Conservation (phyloP, 2,113 vertebrate genomes). For the Pseudorasbora parva region DNA sequence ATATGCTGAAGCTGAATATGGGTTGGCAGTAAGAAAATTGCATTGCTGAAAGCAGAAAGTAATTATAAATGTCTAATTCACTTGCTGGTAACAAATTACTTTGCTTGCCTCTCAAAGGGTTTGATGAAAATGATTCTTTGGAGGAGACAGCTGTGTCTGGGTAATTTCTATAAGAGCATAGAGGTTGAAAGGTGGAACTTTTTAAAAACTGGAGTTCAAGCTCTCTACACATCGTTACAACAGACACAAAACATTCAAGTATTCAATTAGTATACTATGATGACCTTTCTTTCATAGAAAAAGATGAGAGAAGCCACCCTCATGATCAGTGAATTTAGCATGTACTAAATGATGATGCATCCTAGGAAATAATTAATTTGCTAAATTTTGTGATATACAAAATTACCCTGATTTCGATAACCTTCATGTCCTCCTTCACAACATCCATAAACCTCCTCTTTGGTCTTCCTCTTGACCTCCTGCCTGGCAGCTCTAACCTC, state of each 20-base stretch:
- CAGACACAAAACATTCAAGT: not conserved
- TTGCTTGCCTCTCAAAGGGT: conserved; percentile 7
- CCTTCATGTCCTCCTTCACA: no score
- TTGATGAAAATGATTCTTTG: not conserved
- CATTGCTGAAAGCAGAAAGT: not conserved
- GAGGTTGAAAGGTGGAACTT: not conserved
- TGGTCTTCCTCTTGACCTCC: no score
- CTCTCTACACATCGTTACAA: not conserved
- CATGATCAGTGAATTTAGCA: no score
- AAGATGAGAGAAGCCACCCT: no score
- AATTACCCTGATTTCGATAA: no score
- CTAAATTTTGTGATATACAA: no score
- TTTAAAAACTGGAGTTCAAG: not conserved
- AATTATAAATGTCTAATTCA: conserved; percentile 10
- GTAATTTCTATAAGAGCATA: not conserved
- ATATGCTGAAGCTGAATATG: conserved; percentile 1
- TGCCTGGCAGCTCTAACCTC: no score
- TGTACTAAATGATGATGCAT: no score
- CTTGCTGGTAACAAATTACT: not conserved
- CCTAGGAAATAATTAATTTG: no score
- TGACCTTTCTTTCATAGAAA: not conserved
- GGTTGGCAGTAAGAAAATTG: not conserved
- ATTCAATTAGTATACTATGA: not conserved
- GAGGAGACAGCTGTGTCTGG: conserved; percentile 17
- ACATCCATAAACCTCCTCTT: no score